Evolutionary conservation across 2,888 invertebrate species (phyloP), one percentile per base, ranked within the genome.

Genomic region (Epiblema foenella): DNA sequence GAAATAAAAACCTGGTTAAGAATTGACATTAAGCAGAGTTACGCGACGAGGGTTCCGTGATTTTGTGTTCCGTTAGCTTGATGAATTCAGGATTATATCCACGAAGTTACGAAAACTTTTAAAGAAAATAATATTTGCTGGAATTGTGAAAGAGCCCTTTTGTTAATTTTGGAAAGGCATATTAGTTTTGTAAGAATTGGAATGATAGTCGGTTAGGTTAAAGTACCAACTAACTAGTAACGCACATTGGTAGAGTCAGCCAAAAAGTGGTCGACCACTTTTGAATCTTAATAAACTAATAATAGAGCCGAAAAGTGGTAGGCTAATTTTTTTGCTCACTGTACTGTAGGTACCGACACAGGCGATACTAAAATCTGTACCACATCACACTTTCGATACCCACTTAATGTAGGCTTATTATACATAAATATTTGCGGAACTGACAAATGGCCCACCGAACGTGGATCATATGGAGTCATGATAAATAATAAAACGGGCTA

Each of bases 1-100:
- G 39, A 20, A 70, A 60, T 60, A 65, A 69, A 64, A 52, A 71
- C 62, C 71, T 71, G 71, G 71, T 71, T 57, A 62, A 62, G 51
- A 49, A 56, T 62, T 46, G 37, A 56, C 60, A 60, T 66, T 58
- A 58, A n/a, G 51, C 46, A 18, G 33, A 24, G 24, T 37, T 60
- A 17, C 54, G 20, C 39, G 24, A 33, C 29, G 9, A 54, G 46
- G 58, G 52, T 69, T 54, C 64, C 59, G 64, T 42, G 15, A 29
- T 37, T 37, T 33, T n/a, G 37, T 56, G 29, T 56, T 10, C 10
- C 18, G 54, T 33, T 2, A 24, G 24, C 24, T 24, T 3, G 24
- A 24, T 4, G 24, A 24, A n/a, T n/a, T n/a, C n/a, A n/a, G 1
- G 4, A 24, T 24, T 3, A 24, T 24, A 46, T 15, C 11, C 42